Base-by-base conservation (phyloP, 2,888 invertebrate species). In the Ennomos quercinarius region DNA sequence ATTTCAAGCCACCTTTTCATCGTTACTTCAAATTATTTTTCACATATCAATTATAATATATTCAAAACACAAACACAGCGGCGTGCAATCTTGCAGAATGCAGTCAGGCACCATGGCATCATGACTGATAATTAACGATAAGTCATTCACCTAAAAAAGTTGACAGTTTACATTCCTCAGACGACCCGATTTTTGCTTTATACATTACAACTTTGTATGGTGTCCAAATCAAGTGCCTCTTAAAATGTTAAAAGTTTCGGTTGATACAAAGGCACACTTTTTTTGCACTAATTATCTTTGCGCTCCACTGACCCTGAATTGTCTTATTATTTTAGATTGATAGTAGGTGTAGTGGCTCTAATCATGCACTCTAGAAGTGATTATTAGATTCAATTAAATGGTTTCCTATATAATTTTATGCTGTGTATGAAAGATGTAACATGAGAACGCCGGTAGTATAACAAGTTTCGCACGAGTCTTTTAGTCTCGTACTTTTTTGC, bases 371-470 rank as follows among this genome's bases (percentile, higher is more conserved):
- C 34, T 12, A 17, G 11, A 40, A 34, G 40, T 48, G 11, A 40
- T 40, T 47, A 39, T 9, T 45, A 42, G 9, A 13, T 39, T n/a
- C 39, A 39, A 8, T 11, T 11, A 39, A 39, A n/a, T 11, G 11
- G 11, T 39, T n/a, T 27, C 27, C 38, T 13, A 13, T 42, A 17
- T 42, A 13, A 42, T 27, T 27, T 8, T 12, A 11, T 39, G 13
- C 11, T 38, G 17, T 39, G 13, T 37, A 38, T 8, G 9, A 58
- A 53, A 54, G 35, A 45, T 35, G 59, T 51, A 65, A 65, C 49
- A 34, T 45, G 64, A 65, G 54, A 64, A 52, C 27, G 45, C 51
- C 47, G 51, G 46, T 46, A 51, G 39, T 17, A 34, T 13, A 60
- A 48, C 60, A 51, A 43, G 55, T 47, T 55, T 17, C 2, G 17